Percentiles rank a stretch among this genome's conserved stretches.
phyloP scores from a whole-genome alignment of 1,140 invertebrate genomes.

The Zaprionus ghesquierei region DNA sequence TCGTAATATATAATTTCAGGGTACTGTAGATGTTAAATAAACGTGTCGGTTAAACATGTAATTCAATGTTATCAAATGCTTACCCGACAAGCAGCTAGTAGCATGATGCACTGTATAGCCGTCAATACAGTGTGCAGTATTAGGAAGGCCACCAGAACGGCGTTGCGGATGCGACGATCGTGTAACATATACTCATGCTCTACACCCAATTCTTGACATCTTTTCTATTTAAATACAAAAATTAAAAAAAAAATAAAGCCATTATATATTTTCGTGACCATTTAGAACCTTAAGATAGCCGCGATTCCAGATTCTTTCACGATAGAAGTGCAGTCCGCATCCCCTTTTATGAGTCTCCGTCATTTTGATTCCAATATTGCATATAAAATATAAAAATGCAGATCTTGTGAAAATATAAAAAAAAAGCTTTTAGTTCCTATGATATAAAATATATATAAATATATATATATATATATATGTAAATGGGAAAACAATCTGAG shows the following conservation, averaged over 20 bases:
- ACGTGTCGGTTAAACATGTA: background rate
- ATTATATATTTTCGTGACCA: background rate
- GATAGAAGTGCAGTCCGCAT: background rate
- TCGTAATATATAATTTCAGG: background rate
- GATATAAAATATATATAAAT: background rate
- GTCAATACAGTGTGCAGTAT: slow-evolving; percentile 1
- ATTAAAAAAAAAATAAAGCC: background rate
- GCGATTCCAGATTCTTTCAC: slow-evolving; percentile 7
- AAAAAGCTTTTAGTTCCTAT: background rate
- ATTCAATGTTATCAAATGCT: background rate
- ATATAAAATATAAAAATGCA: background rate
- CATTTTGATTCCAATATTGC: background rate
- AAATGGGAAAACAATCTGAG: too few relatives aligned
- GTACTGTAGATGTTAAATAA: background rate
- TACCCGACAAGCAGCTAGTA: background rate
- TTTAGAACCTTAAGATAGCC: background rate
- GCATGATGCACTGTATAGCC: background rate
- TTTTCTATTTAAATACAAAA: slow-evolving; percentile 1
- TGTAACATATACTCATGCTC: slow-evolving; percentile 18
- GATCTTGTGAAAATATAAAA: too few relatives aligned
- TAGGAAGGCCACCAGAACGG: background rate
- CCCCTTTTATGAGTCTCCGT: background rate
- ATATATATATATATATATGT: too few relatives aligned
- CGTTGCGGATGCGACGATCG: background rate
- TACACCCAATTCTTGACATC: slow-evolving; percentile 7